Evolutionary conservation across 1,140 invertebrate genomes (phyloP).

Genomic region (Mycetomoellerius zeteki): DNA sequence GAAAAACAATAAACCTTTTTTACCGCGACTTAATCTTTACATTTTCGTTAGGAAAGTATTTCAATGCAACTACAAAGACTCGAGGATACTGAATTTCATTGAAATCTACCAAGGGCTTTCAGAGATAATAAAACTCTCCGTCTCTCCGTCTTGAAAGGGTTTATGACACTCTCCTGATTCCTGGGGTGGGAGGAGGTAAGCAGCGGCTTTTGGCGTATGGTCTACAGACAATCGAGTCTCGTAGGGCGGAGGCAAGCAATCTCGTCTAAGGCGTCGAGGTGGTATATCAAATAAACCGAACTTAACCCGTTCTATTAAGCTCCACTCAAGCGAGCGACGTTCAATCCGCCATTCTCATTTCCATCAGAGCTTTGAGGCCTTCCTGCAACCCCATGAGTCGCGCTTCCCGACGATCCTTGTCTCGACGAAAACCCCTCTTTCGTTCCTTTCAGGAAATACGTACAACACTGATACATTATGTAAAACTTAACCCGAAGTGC

Average conservation of each 20-base stretch:
- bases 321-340: conserved; percentile 56
- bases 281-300: conserved; percentile 76
- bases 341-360: conserved; percentile 71
- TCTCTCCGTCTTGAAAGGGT: background rate
- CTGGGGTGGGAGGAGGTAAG: background rate
- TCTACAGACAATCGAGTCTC: conserved; percentile 34
- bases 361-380: conserved; percentile 26
- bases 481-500: conserved; percentile 53
- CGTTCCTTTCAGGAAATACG: conserved; percentile 1
- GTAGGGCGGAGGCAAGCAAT: conserved; percentile 29
- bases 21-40: background rate
- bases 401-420: background rate
- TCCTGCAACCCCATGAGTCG: background rate
- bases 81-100: background rate
- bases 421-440: conserved; percentile 3
- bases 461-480: conserved; percentile 56
- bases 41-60: background rate
- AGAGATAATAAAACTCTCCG: conserved; percentile 8
- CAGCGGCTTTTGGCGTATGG: conserved; percentile 27
- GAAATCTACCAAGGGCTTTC: background rate
- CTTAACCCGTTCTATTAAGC: conserved; percentile 74
- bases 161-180: conserved; percentile 7
- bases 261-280: conserved; percentile 43
- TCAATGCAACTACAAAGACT: background rate
- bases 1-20: background rate